A percentile compares a stretch with the other conserved stretches of the same genome.
Evolutionary conservation across 2,797 vertebrate genomes (phyloP).

Genomic region (Sparidentex hasta): DNA sequence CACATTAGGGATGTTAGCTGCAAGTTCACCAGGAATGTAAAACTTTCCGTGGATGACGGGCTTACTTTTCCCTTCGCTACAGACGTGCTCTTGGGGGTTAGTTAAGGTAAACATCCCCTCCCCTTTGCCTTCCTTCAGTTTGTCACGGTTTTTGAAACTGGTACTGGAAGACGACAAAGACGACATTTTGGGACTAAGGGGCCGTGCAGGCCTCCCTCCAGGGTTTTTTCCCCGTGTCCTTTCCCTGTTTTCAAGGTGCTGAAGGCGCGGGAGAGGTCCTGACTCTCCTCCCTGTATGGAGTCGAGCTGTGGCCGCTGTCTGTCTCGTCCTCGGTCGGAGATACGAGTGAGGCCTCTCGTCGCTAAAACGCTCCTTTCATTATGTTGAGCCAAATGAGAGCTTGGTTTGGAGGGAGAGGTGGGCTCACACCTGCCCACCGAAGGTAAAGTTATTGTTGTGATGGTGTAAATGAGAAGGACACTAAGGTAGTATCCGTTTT

Average conservation of each 20-base stretch:
- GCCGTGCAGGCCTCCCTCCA: not conserved
- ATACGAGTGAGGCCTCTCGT: accelerated
- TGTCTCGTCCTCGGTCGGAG: not conserved
- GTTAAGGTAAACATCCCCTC: accelerated
- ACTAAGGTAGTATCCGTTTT: constrained; percentile 23
- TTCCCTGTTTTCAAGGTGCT: accelerated
- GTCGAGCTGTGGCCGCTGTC: not conserved
- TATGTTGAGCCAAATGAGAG: accelerated
- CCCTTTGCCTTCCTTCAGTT: not conserved
- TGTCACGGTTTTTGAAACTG: not conserved
- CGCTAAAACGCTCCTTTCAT: not conserved
- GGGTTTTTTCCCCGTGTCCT: not conserved
- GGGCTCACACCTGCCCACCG: not conserved
- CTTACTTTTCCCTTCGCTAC: constrained; percentile 35
- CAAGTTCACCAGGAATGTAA: constrained; percentile 36
- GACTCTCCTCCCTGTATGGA: not conserved
- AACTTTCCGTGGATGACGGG: constrained; percentile 47
- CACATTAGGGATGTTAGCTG: not conserved
- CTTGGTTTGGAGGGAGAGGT: not conserved
- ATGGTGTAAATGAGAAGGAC: constrained; percentile 58
- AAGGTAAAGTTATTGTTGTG: constrained; percentile 2
- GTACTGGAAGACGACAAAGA: not conserved
- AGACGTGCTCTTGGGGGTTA: not conserved
- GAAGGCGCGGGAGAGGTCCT: accelerated
- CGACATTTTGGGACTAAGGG: not conserved